Conservation (phyloP, 1,140 invertebrate genomes). For the Sinonovacula constricta region DNA sequence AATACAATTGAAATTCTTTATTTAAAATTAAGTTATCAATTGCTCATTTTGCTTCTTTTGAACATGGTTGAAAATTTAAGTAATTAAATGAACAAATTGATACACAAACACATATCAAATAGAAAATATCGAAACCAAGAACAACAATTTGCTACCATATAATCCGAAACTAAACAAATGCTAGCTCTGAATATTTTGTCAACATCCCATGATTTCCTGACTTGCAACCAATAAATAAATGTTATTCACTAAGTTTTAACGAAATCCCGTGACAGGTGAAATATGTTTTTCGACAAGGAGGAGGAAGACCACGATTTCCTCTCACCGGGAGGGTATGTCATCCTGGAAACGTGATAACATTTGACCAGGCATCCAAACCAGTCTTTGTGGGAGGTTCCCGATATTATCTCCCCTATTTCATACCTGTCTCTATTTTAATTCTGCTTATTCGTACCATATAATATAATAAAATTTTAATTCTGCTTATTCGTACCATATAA, state of each 20-base stretch:
- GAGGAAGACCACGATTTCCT: constrained; percentile 73
- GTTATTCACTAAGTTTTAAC: neutral
- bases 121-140: no score
- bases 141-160: no score
- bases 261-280: neutral
- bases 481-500: neutral
- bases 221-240: neutral
- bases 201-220: constrained; percentile 49
- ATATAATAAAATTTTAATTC: neutral
- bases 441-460: neutral
- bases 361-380: no score
- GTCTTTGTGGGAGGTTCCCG: neutral
- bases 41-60: no score
- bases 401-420: neutral
- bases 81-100: no score
- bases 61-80: no score
- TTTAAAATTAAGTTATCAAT: no score
- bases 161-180: neutral
- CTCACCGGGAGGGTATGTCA: constrained; percentile 51
- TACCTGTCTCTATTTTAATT: neutral
- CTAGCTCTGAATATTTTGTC: constrained; percentile 48
- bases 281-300: constrained; percentile 73
- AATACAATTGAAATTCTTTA: no score
- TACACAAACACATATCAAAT: no score
- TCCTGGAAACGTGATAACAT: no score